phyloP scores from a whole-genome alignment of 2,797 vertebrate species.

The Gymnothorax reevesii region DNA sequence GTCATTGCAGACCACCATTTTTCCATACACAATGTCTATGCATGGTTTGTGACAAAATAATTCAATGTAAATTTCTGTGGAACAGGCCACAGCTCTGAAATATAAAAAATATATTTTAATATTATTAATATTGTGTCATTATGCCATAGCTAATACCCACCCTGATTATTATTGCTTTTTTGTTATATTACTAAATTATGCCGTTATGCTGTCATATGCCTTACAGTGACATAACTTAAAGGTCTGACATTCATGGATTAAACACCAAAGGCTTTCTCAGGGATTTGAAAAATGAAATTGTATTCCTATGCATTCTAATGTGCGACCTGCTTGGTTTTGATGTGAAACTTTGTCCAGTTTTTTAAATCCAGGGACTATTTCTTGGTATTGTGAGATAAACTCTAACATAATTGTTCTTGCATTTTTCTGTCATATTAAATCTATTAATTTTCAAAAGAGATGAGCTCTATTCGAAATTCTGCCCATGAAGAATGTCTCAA shows the following conservation, averaged over 20 bases:
- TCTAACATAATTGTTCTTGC: background rate
- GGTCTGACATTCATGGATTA: background rate
- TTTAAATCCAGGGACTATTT: background rate
- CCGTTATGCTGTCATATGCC: no score
- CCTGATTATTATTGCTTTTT: background rate
- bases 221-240: background rate
- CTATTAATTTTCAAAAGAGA: background rate
- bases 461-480: background rate
- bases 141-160: background rate
- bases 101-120: background rate
- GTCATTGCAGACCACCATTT: background rate
- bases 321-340: background rate
- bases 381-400: background rate
- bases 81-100: background rate
- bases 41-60: background rate
- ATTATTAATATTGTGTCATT: background rate
- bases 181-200: background rate
- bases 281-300: background rate
- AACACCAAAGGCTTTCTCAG: background rate
- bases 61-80: background rate
- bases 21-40: background rate
- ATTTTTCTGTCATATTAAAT: conserved; percentile 7
- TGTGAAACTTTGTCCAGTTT: background rate
- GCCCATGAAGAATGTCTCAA: background rate
- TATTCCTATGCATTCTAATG: background rate